phyloP scores from a whole-genome alignment of 2,797 vertebrate species.

The Merluccius polli region DNA sequence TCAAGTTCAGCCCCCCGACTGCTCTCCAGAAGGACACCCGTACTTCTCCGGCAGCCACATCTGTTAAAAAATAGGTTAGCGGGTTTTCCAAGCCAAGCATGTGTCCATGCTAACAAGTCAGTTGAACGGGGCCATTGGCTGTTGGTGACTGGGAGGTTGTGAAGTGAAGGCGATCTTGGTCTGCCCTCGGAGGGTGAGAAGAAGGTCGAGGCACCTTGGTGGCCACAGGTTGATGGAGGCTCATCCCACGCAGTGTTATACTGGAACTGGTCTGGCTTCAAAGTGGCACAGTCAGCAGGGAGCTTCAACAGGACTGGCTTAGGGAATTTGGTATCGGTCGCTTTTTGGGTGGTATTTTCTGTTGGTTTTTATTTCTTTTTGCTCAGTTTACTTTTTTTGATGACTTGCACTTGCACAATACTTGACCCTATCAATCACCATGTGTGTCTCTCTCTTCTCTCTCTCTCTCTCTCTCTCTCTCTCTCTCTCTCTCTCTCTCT shows the following conservation, averaged over 20 bases:
- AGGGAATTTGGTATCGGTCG: neutral
- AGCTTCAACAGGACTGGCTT: constrained; percentile 4
- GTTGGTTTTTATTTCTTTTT: no score
- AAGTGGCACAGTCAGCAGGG: constrained; percentile 9
- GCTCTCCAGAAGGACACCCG: constrained; percentile 32
- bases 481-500: neutral
- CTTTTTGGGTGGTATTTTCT: neutral
- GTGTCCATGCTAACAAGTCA: constrained; percentile 62
- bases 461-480: neutral
- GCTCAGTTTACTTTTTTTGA: neutral
- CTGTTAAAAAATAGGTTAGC: constrained; percentile 60
- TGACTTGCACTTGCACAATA: neutral
- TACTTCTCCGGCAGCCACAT: constrained; percentile 42
- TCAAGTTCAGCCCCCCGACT: neutral
- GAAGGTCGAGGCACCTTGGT: constrained; percentile 24
- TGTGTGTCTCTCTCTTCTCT: neutral
- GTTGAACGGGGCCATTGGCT: constrained; percentile 65
- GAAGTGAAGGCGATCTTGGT: constrained; percentile 38
- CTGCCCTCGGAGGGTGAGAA: constrained; percentile 52
- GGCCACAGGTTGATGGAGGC: constrained; percentile 22
- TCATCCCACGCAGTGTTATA: constrained; percentile 61
- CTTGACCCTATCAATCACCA: neutral
- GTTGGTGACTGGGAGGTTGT: constrained; percentile 54
- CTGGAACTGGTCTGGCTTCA: constrained; percentile 4
- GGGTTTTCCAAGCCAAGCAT: constrained; percentile 64